phyloP scores from a whole-genome alignment of 2,113 vertebrate genomes.

The Xerus inauris region DNA sequence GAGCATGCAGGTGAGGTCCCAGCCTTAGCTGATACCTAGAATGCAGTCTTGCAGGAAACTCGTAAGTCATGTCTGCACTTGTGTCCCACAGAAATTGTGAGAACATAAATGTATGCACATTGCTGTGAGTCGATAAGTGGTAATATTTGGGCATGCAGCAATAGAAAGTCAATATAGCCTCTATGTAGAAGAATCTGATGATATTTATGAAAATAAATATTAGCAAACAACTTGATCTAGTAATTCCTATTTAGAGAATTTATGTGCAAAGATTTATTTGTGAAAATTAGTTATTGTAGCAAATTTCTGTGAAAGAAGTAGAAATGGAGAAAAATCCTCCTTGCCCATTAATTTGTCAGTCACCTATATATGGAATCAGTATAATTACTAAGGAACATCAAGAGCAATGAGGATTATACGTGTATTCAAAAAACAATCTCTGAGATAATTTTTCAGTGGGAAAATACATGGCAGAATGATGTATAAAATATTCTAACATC shows the following conservation, averaged over 20 bases:
- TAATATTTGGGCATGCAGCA: background rate
- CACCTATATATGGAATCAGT: background rate
- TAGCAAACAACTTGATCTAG: background rate
- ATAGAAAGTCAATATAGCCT: background rate
- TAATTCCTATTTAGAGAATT: background rate
- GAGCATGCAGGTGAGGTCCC: background rate
- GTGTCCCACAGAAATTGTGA: background rate
- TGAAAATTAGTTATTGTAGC: background rate
- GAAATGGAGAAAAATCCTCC: background rate
- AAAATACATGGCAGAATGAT: background rate
- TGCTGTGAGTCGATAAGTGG: background rate
- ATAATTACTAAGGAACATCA: background rate
- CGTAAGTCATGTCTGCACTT: background rate
- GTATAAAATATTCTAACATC: background rate
- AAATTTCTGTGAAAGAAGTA: background rate
- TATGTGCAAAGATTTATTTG: background rate
- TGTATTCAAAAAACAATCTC: background rate
- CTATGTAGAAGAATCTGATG: background rate
- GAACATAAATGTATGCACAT: background rate
- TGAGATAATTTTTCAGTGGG: background rate
- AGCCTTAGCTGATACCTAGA: rapidly evolving
- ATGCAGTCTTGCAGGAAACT: rapidly evolving
- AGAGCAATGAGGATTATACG: background rate
- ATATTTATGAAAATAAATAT: background rate
- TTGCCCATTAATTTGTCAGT: background rate